A percentile compares a stretch with the other conserved stretches of the same genome.
Evolutionary conservation across 2,888 invertebrate species (phyloP).

Genomic region (Dione vanillae): DNA sequence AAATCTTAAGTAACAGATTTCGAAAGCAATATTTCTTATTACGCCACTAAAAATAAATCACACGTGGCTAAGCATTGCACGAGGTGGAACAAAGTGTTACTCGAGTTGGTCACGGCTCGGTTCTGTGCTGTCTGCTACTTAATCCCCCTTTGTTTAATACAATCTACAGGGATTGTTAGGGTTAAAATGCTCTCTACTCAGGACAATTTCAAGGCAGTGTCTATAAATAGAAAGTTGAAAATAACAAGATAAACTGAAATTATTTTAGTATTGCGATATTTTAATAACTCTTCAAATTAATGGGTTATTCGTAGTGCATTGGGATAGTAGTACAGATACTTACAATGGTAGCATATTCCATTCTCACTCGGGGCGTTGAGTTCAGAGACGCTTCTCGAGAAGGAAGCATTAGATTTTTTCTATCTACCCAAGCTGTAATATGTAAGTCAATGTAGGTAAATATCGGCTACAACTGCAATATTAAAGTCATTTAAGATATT

Average conservation of each 20-base stretch:
- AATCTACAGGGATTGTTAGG: constrained; percentile 67
- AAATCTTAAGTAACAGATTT: constrained; percentile 14
- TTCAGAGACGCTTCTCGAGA: too few relatives aligned
- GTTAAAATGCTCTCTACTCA: constrained; percentile 60
- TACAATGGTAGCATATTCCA: too few relatives aligned
- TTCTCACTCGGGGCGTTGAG: too few relatives aligned
- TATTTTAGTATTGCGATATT: background rate
- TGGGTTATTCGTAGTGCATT: too few relatives aligned
- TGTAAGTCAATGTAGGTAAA: too few relatives aligned
- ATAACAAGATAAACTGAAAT: background rate
- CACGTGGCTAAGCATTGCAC: constrained; percentile 25
- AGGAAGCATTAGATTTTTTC: too few relatives aligned
- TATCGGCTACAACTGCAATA: too few relatives aligned
- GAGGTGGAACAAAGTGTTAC: constrained; percentile 60
- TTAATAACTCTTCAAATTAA: background rate
- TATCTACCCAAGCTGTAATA: too few relatives aligned
- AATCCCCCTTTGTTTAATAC: constrained; percentile 74
- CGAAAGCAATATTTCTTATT: constrained; percentile 35
- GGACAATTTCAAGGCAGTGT: constrained; percentile 18
- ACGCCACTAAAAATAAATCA: constrained; percentile 32
- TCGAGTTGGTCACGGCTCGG: constrained; percentile 64
- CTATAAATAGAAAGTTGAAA: constrained; percentile 23
- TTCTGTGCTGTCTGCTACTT: constrained; percentile 68
- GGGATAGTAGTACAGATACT: too few relatives aligned
- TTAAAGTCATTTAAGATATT: too few relatives aligned